A percentile compares a stretch with the other conserved stretches of the same genome.
Evolutionary conservation across 2,113 vertebrate genomes (phyloP).

Genomic region (Lepus europaeus): DNA sequence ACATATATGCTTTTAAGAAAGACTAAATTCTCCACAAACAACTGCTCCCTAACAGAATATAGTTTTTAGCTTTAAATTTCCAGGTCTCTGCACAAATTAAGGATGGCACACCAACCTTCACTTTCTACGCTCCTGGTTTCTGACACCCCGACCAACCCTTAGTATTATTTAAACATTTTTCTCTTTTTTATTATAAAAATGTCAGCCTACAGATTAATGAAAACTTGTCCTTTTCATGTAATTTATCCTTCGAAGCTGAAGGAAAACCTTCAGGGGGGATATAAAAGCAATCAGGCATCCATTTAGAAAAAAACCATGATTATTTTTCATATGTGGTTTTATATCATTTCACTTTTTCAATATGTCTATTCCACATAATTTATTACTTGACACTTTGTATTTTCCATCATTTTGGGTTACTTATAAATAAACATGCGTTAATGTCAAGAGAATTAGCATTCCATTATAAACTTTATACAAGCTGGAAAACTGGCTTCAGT

Average conservation of each 20-base stretch:
- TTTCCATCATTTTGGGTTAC: constrained; percentile 83
- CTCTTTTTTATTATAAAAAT: constrained; percentile 76
- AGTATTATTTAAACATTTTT: constrained; percentile 72
- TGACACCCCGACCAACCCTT: constrained; percentile 59
- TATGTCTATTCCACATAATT: constrained; percentile 82
- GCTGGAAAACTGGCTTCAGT: constrained; percentile 64
- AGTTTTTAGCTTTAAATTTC: constrained; percentile 50
- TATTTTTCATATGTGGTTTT: constrained; percentile 77
- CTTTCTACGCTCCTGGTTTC: constrained; percentile 31
- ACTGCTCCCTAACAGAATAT: background rate
- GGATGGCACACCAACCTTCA: constrained; percentile 4
- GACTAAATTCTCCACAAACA: constrained; percentile 39
- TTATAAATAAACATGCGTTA: constrained; percentile 86
- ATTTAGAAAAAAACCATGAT: constrained; percentile 75
- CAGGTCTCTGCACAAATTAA: constrained; percentile 53
- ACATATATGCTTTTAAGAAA: constrained; percentile 52
- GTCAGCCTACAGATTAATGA: constrained; percentile 66
- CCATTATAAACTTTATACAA: constrained; percentile 79
- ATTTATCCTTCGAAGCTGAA: constrained; percentile 77
- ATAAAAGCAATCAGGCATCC: constrained; percentile 78
- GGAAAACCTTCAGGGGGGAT: constrained; percentile 74
- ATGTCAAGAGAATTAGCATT: constrained; percentile 82
- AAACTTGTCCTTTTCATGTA: constrained; percentile 77
- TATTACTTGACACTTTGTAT: constrained; percentile 81
- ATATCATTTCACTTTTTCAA: constrained; percentile 83